Evolutionary conservation across 2,888 invertebrate species (phyloP).

Genomic region (Mimachlamys varia): DNA sequence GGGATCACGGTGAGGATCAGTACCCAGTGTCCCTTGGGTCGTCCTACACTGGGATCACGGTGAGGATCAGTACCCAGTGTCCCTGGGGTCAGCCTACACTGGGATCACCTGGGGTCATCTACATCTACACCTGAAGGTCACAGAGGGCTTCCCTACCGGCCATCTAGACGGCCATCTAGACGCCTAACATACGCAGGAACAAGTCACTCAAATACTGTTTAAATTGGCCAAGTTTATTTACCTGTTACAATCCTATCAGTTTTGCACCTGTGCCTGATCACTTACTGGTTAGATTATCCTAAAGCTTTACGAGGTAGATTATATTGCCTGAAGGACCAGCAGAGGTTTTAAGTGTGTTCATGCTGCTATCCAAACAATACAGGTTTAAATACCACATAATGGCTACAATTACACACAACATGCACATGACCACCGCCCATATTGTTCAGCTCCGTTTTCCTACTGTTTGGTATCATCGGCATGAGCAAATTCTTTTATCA

Average conservation of each 20-base stretch:
- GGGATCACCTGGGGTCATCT: background rate
- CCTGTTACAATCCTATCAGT: background rate
- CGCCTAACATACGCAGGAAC: background rate
- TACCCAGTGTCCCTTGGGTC: background rate
- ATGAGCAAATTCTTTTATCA: background rate
- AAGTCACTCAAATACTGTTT: background rate
- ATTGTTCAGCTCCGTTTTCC: background rate
- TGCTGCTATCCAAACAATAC: background rate
- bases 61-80: background rate
- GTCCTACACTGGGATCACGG: background rate
- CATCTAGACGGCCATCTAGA: background rate
- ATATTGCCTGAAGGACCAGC: background rate
- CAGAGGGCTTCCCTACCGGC: background rate
- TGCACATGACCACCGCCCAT: background rate
- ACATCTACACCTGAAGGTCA: background rate
- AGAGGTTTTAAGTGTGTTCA: background rate
- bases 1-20: background rate
- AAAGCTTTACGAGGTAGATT: background rate
- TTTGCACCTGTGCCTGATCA: conserved; percentile 18
- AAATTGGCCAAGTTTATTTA: background rate
- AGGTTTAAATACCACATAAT: conserved; percentile 27
- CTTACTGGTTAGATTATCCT: conserved; percentile 3
- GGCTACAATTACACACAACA: background rate
- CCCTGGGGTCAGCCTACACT: background rate
- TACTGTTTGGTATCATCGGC: background rate